A percentile compares a stretch with the other conserved stretches of the same genome.
Evolutionary conservation across 2,797 vertebrate species (phyloP).

Genomic region (Glossophaga mutica): DNA sequence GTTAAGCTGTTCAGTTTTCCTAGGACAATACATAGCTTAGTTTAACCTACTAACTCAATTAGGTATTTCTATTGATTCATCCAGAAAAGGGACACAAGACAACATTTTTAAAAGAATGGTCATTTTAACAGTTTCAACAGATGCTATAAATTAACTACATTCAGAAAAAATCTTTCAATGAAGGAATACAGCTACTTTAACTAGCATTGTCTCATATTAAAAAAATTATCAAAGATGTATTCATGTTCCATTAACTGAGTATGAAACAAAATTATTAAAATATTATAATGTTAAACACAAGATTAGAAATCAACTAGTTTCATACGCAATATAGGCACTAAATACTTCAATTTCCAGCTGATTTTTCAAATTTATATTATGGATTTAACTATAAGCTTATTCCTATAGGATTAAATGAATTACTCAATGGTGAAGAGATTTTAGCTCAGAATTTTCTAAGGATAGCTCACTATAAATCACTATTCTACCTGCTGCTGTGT

Average conservation of each 20-base stretch:
- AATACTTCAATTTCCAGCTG: conserved; percentile 26
- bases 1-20: conserved; percentile 25
- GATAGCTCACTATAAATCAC: conserved; percentile 15
- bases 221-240: neutral
- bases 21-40: neutral
- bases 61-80: conserved; percentile 6
- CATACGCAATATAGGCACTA: conserved; percentile 19
- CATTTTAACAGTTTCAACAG: conserved; percentile 31
- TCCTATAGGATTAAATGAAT: conserved; percentile 27
- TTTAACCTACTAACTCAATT: conserved; percentile 43
- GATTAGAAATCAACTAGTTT: conserved; percentile 39
- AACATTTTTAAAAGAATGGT: neutral
- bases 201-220: neutral
- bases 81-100: neutral
- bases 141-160: conserved; percentile 32
- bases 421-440: neutral
- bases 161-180: neutral
- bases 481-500: conserved; percentile 22
- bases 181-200: conserved; percentile 3
- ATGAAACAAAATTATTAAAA: conserved; percentile 31
- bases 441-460: conserved; percentile 24
- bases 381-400: conserved; percentile 35
- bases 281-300: neutral
- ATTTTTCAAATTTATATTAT: conserved; percentile 13
- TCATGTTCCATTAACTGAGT: conserved; percentile 22